Conservation (phyloP, 2,888 invertebrate species). For the Agonopterix subpropinquella region DNA sequence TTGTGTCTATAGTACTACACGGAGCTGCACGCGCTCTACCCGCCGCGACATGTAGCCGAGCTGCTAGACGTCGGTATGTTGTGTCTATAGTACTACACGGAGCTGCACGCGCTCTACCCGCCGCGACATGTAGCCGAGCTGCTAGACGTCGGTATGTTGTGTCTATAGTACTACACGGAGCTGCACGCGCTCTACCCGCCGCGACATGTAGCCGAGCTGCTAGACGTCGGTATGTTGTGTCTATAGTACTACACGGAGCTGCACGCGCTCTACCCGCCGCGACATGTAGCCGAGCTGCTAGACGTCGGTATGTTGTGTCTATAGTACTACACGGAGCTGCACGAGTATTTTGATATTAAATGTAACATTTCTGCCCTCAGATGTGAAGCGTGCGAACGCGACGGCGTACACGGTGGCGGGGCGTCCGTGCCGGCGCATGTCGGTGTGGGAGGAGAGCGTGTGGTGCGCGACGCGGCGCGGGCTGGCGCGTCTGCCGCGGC, state of each 20-base stretch:
- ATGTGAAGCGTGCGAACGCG: conserved; percentile 9
- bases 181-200: conserved; percentile 30
- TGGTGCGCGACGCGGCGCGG: conserved; percentile 52
- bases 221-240: no score
- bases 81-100: conserved; percentile 1
- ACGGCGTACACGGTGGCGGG: conserved; percentile 6
- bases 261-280: conserved; percentile 32
- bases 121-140: no score
- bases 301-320: no score
- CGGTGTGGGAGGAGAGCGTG: conserved; percentile 53
- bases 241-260: conserved; percentile 13
- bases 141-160: no score
- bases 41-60: conserved; percentile 3
- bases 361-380: no score
- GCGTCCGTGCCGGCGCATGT: conserved; percentile 36
- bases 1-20: no score
- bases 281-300: not conserved
- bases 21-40: conserved; percentile 33
- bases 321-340: no score
- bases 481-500: conserved; percentile 39
- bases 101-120: conserved; percentile 34
- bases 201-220: not conserved
- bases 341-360: no score
- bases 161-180: conserved; percentile 13
- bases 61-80: no score